Base-by-base conservation (phyloP, 2,888 invertebrate species). In the Sminthurides aquaticus region DNA sequence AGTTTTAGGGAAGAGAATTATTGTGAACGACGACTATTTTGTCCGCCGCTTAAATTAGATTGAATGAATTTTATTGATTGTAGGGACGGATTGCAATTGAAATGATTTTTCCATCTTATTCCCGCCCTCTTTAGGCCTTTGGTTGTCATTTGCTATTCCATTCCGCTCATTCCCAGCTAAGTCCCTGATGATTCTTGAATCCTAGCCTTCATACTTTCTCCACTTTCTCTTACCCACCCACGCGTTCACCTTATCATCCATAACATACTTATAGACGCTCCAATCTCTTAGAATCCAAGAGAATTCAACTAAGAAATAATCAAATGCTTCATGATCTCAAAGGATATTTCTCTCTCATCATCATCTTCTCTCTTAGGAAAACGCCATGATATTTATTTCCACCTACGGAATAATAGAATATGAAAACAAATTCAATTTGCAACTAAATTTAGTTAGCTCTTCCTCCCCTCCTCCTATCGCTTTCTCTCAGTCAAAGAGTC, bases 21-120 rank as follows among this genome's bases (percentile, higher is more conserved):
- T 34, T 34, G 43, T 11, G 43, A 34, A 15, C 43, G 43, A 34
- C 43, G 43, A 34, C 43, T 34, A 34, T 34, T 34, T 34, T 34
- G 43, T 34, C 54, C 49, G 24, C 22, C 11, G 27, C 58, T 67
- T 57, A 64, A 61, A 67, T 67, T 64, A 59, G 48, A 65, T 62
- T 65, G 56, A 56, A 67, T 67, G 65, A 64, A 67, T 62, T 67
- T 67, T 67, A 67, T 67, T 67, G 67, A 67, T 67, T 67, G 65
- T 67, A 64, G 43, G 43, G 15, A 34, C 65, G 56, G 61, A 58
- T 67, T 61, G 59, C 65, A 65, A 65, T 65, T 64, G 63, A 66
- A 66, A 66, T 63, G 55, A 66, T 65, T 65, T 61, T 55, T 34
- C 43, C 57, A 28, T 20, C 29, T 20, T 57, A 22, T 49, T 61